phyloP scores from a whole-genome alignment of 2,888 invertebrate species.

The Tribolium freemani region DNA sequence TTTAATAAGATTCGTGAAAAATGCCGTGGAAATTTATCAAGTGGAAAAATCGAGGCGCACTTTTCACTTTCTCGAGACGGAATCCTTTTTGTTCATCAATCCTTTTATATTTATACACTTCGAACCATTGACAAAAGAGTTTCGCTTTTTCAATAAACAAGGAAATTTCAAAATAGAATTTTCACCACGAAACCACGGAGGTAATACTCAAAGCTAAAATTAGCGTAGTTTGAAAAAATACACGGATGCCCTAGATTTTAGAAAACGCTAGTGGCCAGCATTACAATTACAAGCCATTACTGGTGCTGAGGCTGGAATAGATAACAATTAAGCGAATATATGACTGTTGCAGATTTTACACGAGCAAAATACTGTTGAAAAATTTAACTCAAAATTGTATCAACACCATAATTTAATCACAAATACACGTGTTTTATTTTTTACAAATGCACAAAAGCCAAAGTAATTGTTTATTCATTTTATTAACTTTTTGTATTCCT shows the following conservation, averaged over 20 bases:
- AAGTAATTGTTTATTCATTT: no score
- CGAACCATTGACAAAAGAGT: not conserved
- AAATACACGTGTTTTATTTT: not conserved
- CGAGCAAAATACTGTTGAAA: not conserved
- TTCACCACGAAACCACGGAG: not conserved
- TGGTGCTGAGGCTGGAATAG: not conserved
- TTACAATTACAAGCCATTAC: not conserved
- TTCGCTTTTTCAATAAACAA: not conserved
- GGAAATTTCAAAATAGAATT: not conserved
- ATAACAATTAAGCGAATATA: not conserved
- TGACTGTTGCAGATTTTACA: not conserved
- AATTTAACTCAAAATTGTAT: not conserved
- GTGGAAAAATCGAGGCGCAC: slow-evolving; percentile 3
- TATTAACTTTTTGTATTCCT: no score
- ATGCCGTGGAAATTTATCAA: slow-evolving; percentile 1
- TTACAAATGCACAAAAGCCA: no score
- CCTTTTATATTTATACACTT: not conserved
- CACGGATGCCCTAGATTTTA: not conserved
- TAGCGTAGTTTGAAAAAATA: not conserved
- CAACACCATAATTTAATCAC: not conserved
- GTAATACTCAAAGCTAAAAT: not conserved
- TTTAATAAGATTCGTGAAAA: slow-evolving; percentile 20
- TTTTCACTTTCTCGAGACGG: not conserved
- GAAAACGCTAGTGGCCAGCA: not conserved
- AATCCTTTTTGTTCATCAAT: not conserved